Conservation (phyloP, 30 jellyfish, hydroid and myxozoan genomes). For the Hydractinia echinata region DNA sequence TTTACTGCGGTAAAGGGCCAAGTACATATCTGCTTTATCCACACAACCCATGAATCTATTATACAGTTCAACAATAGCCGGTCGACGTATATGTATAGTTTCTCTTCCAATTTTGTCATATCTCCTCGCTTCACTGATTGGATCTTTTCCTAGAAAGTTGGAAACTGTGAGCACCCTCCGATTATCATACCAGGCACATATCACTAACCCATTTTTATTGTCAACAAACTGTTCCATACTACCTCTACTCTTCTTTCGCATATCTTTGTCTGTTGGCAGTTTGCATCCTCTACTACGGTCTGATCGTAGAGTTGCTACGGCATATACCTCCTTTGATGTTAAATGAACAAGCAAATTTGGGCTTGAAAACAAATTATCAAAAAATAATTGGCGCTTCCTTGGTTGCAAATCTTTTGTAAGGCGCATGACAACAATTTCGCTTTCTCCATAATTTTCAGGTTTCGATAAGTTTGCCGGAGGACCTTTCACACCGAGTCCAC, state of each 20-base stretch:
- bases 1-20: slow-evolving; percentile 35
- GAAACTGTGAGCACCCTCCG: slow-evolving; percentile 37
- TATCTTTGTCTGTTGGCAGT: slow-evolving; percentile 36
- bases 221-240: slow-evolving; percentile 36
- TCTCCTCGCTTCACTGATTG: slow-evolving; percentile 6
- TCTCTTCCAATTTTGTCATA: slow-evolving; percentile 12
- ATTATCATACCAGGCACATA: slow-evolving; percentile 48
- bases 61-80: slow-evolving; percentile 8
- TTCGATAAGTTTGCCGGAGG: slow-evolving; percentile 17
- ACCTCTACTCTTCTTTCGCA: slow-evolving; percentile 45
- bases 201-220: slow-evolving; percentile 22
- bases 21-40: slow-evolving; percentile 33
- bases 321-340: slow-evolving; percentile 32
- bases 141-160: slow-evolving; percentile 46
- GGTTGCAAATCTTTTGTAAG: slow-evolving; percentile 25
- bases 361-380: slow-evolving; percentile 47
- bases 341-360: slow-evolving; percentile 20
- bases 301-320: slow-evolving; percentile 52
- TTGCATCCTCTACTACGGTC: slow-evolving; percentile 40
- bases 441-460: slow-evolving; percentile 27
- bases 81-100: slow-evolving; percentile 2
- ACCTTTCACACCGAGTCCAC: slow-evolving; percentile 36
- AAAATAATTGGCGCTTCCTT: slow-evolving; percentile 18
- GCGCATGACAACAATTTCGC: slow-evolving; percentile 37
- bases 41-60: slow-evolving; percentile 21